Evolutionary conservation across 2,888 invertebrate species (phyloP).

Genomic region (Oscheius sp.): DNA sequence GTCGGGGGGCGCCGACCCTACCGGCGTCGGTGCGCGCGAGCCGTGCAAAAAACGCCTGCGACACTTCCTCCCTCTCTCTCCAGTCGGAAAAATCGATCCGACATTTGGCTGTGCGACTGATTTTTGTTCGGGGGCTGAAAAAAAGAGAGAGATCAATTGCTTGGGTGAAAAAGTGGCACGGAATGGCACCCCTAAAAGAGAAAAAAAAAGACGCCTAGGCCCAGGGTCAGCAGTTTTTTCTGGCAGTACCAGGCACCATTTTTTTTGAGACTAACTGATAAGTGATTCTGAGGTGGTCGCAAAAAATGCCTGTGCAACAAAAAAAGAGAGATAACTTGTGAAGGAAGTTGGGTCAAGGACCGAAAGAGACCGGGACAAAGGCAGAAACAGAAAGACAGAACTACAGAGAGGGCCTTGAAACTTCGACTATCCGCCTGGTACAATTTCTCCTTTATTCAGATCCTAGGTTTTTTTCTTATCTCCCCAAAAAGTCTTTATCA

Average conservation of each 20-base stretch:
- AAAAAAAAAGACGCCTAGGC: not conserved
- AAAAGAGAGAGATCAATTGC: conserved; percentile 1
- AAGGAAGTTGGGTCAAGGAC: not conserved
- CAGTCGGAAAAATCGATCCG: conserved; percentile 12
- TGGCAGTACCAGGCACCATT: conserved; percentile 7
- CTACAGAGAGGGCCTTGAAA: too few species aligned
- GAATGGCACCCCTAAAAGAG: not conserved
- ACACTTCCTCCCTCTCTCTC: not conserved
- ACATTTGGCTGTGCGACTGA: not conserved
- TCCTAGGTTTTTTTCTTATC: too few species aligned
- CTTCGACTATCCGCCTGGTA: too few species aligned
- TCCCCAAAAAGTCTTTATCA: too few species aligned
- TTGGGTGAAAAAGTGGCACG: not conserved
- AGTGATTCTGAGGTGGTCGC: conserved; percentile 3
- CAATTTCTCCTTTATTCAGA: too few species aligned
- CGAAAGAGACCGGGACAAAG: not conserved
- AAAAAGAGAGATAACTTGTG: not conserved
- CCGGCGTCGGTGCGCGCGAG: not conserved
- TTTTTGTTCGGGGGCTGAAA: not conserved
- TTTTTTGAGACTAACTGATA: not conserved
- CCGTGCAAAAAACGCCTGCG: conserved; percentile 4
- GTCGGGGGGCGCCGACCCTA: not conserved
- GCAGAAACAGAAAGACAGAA: not conserved
- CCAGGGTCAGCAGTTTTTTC: conserved; percentile 1
- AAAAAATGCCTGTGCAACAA: not conserved